A percentile compares a stretch with the other conserved stretches of the same genome.
phyloP scores from a whole-genome alignment of 2,797 vertebrate genomes.

The Uromys caudimaculatus region DNA sequence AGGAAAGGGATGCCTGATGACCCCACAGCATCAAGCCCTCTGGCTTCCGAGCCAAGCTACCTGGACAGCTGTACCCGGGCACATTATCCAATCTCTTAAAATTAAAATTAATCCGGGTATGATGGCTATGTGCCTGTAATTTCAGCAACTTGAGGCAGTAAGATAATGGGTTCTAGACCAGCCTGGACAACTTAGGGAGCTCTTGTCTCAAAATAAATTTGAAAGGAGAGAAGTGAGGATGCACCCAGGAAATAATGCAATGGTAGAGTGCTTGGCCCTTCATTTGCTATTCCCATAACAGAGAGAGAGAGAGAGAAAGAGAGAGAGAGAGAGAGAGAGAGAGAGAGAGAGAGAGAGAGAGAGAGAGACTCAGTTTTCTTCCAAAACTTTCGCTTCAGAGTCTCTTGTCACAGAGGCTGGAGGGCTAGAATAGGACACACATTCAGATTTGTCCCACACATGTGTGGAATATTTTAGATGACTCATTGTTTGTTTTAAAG shows the following conservation, averaged over 20 bases:
- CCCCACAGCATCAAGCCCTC: neutral
- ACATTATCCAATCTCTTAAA: too few species aligned
- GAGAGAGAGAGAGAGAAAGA: too few species aligned
- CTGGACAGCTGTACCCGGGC: neutral
- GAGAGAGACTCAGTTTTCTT: neutral
- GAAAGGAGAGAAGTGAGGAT: neutral
- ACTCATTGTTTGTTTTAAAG: neutral
- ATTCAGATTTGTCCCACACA: neutral
- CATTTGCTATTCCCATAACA: neutral
- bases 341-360: neutral
- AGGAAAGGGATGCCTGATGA: neutral
- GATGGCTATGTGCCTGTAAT: neutral
- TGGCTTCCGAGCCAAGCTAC: neutral
- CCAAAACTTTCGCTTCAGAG: neutral
- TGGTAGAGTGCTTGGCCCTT: neutral
- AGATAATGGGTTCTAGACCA: neutral
- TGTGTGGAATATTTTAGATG: neutral
- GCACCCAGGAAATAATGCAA: neutral
- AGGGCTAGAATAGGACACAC: neutral
- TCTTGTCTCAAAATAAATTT: neutral
- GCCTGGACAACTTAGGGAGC: neutral
- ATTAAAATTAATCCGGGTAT: neutral
- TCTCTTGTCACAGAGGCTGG: too few species aligned
- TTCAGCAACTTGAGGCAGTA: neutral
- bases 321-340: too few species aligned